Evolutionary conservation across 1,140 invertebrate species (phyloP), one percentile per base, ranked within the genome.

Genomic region (Pectinophora gossypiella): DNA sequence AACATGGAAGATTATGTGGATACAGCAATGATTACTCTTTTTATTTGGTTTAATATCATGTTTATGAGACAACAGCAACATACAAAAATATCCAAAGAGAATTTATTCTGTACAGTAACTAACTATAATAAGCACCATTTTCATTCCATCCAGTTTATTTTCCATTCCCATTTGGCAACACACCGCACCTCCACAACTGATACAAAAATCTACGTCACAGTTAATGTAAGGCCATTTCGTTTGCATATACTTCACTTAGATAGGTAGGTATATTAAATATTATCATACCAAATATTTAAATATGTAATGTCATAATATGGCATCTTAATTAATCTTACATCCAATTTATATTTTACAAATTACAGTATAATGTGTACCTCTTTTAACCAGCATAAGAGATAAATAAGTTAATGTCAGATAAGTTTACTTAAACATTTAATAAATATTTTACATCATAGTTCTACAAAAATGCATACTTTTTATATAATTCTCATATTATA

Each of bases 21-120:
- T n/a, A 32, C 27, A 32, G 27, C n/a, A 32, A 9, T n/a, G 1
- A 32, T 9, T 32, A 3, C 1, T 12, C n/a, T 32, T 32, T 32
- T 12, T 32, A 32, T 32, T 32, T 32, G 27, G 27, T 32, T 12
- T 9, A n/a, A 3, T 32, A 32, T 3, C n/a, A 12, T 32, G n/a
- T n/a, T 48, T 19, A 55, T 58, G 49, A 66, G 50, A 63, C 58
- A 68, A 68, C 51, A 72, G 60, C 58, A 59, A 61, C 48, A 58
- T 82, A 80, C 64, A 80, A 82, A 80, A 80, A 84, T 78, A 82
- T 69, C 49, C 66, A 72, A 73, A 64, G 64, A 68, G 45, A 83
- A 82, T 86, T 86, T 78, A 83, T 85, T 86, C 79, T 86, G 81
- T 85, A 85, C 81, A 86, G 72, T 68, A 71, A 73, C 81, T 86